Conservation (phyloP, 2,797 vertebrate genomes). For the Hydrophis major region DNA sequence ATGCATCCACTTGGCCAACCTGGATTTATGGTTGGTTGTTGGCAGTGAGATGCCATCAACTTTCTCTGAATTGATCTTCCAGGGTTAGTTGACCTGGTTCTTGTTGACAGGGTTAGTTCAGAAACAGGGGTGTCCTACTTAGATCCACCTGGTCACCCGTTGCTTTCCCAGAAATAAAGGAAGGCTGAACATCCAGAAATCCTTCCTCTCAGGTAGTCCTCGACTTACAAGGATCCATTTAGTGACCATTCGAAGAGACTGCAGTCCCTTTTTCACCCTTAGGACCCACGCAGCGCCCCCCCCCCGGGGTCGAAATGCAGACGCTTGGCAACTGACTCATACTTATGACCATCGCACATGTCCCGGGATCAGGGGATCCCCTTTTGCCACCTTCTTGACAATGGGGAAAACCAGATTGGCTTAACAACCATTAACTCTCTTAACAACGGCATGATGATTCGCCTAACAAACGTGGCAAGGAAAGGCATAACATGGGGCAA, state of each 20-base stretch:
- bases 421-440: not conserved
- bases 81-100: too few relatives aligned
- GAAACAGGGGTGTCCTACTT: too few relatives aligned
- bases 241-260: not conserved
- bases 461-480: not conserved
- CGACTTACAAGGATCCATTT: rapidly evolving
- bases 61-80: not conserved
- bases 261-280: not conserved
- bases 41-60: too few relatives aligned
- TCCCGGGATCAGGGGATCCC: too few relatives aligned
- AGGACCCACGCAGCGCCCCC: too few relatives aligned
- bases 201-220: not conserved
- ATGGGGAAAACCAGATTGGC: not conserved
- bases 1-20: not conserved
- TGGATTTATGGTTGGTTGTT: not conserved
- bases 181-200: not conserved
- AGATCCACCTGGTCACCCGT: not conserved
- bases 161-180: not conserved
- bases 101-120: not conserved
- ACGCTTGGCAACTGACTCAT: not conserved
- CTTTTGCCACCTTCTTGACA: too few relatives aligned
- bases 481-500: not conserved
- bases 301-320: not conserved
- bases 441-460: not conserved
- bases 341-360: too few relatives aligned